Base-by-base conservation (phyloP, 2,888 invertebrate species). In the Achlya flavicornis region DNA sequence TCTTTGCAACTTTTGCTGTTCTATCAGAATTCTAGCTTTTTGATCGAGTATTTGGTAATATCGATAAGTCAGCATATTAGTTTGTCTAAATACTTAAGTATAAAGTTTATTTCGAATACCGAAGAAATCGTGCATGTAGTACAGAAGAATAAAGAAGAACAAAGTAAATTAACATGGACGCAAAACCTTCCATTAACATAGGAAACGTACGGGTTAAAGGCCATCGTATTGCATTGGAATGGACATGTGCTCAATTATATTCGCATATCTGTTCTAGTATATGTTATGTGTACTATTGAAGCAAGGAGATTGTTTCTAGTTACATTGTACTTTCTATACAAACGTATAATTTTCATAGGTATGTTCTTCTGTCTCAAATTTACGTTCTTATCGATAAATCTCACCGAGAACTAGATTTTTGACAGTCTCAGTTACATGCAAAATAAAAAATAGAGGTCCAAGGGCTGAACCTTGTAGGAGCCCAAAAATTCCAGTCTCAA, bases 131-230 rank as follows among this genome's bases (percentile, higher is more conserved):
- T 12, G 12, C 11, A 12, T 41, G 3, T n/a, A 41, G 12, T 41
- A 12, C 41, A 41, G 41, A 41, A 41, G 46, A 46, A 46, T n/a
- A 3, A 4, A 43, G 43, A 43, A 41, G 32, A 32, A 58, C 57
- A 58, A 33, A 58, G 8, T 59, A 59, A n/a, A 53, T 7, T 19
- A 41, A 12, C 1, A 60, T 41, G 8, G 14, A 59, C 41, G 12
- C 19, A 41, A 19, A 38, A 41, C 26, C 12, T 41, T 41, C 19
- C 58, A 70, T 68, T 66, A 64, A 62, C 58, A 63, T 64, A 57
- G 72, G 76, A 75, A 78, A 74, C 65, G 66, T 77, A 76, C 77
- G 64, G 73, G 74, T 66, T 68, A 75, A 68, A 73, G 74, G 72
- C 65, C 69, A 53, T n/a, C 3, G n/a, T n/a, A 53, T 53, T 53